Conservation (phyloP, 30 jellyfish, hydroid and myxozoan genomes). For the Nemopilema nomurai region DNA sequence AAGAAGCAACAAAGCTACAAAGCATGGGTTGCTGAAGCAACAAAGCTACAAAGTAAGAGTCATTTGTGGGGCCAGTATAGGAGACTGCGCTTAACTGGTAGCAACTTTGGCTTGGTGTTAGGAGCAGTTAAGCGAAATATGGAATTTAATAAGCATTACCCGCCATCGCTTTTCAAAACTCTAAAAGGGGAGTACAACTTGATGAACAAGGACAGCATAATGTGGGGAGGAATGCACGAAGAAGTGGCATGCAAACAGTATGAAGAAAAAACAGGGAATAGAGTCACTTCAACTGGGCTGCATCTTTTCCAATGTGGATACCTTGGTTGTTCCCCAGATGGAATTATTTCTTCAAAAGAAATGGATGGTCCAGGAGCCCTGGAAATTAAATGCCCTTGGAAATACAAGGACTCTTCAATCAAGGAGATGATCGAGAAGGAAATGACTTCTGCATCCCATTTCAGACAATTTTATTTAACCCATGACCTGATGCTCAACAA, state of each 20-base stretch:
- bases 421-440: conserved; percentile 21
- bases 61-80: not conserved
- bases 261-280: not conserved
- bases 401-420: conserved; percentile 9
- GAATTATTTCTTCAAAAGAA: not conserved
- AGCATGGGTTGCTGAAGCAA: conserved; percentile 26
- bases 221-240: conserved; percentile 55
- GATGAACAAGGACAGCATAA: conserved; percentile 7
- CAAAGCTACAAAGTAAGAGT: conserved; percentile 12
- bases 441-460: too few species aligned
- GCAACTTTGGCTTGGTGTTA: not conserved
- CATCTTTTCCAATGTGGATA: not conserved
- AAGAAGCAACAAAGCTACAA: conserved; percentile 5
- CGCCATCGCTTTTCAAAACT: not conserved
- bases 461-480: not conserved
- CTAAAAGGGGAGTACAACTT: conserved; percentile 3
- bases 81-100: not conserved
- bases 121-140: not conserved
- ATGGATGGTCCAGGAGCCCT: not conserved
- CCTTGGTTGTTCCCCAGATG: not conserved
- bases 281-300: not conserved
- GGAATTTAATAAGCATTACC: not conserved
- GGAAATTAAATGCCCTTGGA: conserved; percentile 34
- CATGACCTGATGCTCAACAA: not conserved
- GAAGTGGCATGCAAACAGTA: conserved; percentile 14